Conservation (phyloP, 1,140 invertebrate genomes). For the Bombus ignitus region DNA sequence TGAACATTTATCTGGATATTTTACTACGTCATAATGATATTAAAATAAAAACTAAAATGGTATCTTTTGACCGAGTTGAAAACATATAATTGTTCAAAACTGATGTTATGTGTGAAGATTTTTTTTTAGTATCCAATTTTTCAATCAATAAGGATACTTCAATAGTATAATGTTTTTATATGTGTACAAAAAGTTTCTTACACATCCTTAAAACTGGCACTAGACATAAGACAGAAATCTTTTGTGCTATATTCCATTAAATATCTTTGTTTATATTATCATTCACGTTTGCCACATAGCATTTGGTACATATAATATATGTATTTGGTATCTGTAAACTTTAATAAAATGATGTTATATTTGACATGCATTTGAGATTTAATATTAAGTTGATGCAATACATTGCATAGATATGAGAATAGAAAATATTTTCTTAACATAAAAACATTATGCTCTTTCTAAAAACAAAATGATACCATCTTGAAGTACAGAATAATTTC, state of each 20-base stretch:
- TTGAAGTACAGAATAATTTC: not conserved
- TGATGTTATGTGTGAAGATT: conserved; percentile 65
- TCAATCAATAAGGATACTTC: conserved; percentile 55
- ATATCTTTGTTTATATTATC: conserved; percentile 43
- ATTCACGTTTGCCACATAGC: conserved; percentile 26
- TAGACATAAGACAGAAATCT: conserved; percentile 50
- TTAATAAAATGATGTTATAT: conserved; percentile 40
- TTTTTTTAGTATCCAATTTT: conserved; percentile 65
- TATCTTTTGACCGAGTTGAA: conserved; percentile 70
- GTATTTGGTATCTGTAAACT: conserved; percentile 43
- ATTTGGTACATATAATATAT: conserved; percentile 35
- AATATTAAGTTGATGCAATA: conserved; percentile 50
- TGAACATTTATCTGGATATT: conserved; percentile 64
- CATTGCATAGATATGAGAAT: not conserved
- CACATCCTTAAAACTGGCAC: conserved; percentile 50
- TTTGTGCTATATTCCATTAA: conserved; percentile 57
- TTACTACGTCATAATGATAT: conserved; percentile 67
- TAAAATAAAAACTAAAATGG: conserved; percentile 61
- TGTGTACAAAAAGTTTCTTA: conserved; percentile 78
- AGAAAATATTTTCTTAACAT: conserved; percentile 19
- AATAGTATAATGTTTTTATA: conserved; percentile 75
- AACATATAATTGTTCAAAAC: conserved; percentile 67
- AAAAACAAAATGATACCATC: conserved; percentile 3
- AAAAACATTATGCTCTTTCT: conserved; percentile 29
- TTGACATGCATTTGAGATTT: conserved; percentile 59